Base-by-base conservation (phyloP, 2,888 invertebrate species). In the Folsomia manolachei region DNA sequence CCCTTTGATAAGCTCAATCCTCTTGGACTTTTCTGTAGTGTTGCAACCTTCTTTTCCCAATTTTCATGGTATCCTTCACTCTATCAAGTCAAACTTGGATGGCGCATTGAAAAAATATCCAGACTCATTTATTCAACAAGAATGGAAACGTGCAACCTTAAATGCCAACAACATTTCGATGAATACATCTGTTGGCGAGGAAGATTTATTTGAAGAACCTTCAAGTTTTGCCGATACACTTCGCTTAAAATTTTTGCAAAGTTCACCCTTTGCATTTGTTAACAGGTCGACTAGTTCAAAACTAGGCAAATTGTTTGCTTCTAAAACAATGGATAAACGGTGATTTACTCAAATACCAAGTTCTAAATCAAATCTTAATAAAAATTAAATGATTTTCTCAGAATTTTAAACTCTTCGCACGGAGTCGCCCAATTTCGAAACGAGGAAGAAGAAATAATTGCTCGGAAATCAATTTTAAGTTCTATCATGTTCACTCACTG, bases 401-500 rank as follows among this genome's bases (percentile, higher is more conserved):
- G n/a, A n/a, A n/a, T n/a, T n/a, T n/a, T n/a, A n/a, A n/a, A n/a
- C n/a, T 2, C 70, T 7, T 60, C 66, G 9, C 72, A 71, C 69
- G 56, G 70, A n/a, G n/a, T n/a, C n/a, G n/a, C n/a, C n/a, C n/a
- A n/a, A n/a, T n/a, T n/a, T n/a, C n/a, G n/a, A 63, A 69, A 25
- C n/a, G 73, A 72, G 4, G 75, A 74, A 69, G 70, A 73, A 51
- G 74, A 73, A 62, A 63, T 71, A 19, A 56, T 69, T 9, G 70
- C 75, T 23, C 70, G 70, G 63, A 27, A 74, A n/a, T 77, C 76
- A 75, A 75, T 73, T n/a, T 67, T 75, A 19, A 53, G 78, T 53
- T 66, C 74, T n/a, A 75, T 79, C 14, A 66, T 77, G 1, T 80
- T 80, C 67, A 71, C 78, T 4, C 80, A 80, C 68, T 80, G 80